A percentile compares a stretch with the other conserved stretches of the same genome.
These are phyloP conservation scores for Drosophila subpulchrella DNA, from an alignment of 1,140 invertebrate species.

Conservation along the genomic window DNA sequence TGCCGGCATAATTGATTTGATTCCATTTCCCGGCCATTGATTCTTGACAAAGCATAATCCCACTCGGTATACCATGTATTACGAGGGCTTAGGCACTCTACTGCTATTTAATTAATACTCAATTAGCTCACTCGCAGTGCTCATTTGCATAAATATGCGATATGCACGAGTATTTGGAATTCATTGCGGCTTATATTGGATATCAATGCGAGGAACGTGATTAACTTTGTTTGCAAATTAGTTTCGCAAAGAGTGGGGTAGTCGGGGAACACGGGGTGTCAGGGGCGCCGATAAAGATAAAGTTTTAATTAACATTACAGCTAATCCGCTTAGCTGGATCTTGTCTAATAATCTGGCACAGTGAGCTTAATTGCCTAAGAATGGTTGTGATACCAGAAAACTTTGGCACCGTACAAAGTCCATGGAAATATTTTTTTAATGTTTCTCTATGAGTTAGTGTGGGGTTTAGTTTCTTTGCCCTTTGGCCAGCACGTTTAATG, in stretches of 20 bases:
- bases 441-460: slow-evolving; percentile 1
- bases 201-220: slow-evolving; percentile 67
- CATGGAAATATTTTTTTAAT: slow-evolving; percentile 38
- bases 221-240: slow-evolving; percentile 77
- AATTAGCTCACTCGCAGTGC: slow-evolving; percentile 64
- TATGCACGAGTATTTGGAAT: slow-evolving; percentile 57
- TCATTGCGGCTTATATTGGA: slow-evolving; percentile 56
- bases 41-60: slow-evolving; percentile 54
- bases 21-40: slow-evolving; percentile 40
- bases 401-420: slow-evolving; percentile 11
- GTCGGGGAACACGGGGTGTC: neutral
- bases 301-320: slow-evolving; percentile 80
- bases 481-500: slow-evolving; percentile 50
- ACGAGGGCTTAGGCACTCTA: slow-evolving; percentile 20
- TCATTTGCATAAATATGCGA: slow-evolving; percentile 71
- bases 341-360: slow-evolving; percentile 47
- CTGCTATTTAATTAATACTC: slow-evolving; percentile 73
- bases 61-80: slow-evolving; percentile 55
- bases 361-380: slow-evolving; percentile 50
- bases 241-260: slow-evolving; percentile 33
- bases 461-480: slow-evolving; percentile 20
- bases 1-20: slow-evolving; percentile 51
- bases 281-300: slow-evolving; percentile 27
- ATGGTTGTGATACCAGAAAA: slow-evolving; percentile 5
- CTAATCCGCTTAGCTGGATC: slow-evolving; percentile 55